phyloP scores from a whole-genome alignment of 2,888 invertebrate genomes.

The Coelinius sp. region DNA sequence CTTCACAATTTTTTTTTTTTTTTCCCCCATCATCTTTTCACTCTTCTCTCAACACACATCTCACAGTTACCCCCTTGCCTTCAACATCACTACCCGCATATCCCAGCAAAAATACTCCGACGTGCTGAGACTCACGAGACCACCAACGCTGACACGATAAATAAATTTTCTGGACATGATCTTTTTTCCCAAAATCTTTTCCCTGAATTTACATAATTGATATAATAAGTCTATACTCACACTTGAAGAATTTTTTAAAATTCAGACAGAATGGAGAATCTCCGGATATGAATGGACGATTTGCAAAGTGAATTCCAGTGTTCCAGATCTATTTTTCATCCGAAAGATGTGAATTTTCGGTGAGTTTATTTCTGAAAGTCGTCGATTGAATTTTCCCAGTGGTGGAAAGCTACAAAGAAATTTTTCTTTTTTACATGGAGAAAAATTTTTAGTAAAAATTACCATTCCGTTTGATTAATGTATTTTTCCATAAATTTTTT shows the following conservation, averaged over 20 bases:
- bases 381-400: not conserved
- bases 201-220: slow-evolving; percentile 57
- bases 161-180: slow-evolving; percentile 59
- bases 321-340: not conserved
- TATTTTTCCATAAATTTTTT: no score
- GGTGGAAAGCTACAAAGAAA: not conserved
- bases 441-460: no score
- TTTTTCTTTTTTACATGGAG: not conserved
- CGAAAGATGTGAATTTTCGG: not conserved
- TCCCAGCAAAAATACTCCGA: slow-evolving; percentile 54
- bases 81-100: not conserved
- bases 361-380: not conserved
- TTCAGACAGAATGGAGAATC: not conserved
- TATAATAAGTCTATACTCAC: slow-evolving; percentile 55
- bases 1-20: not conserved
- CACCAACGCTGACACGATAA: slow-evolving; percentile 47
- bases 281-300: not conserved
- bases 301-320: slow-evolving; percentile 6
- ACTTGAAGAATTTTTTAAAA: slow-evolving; percentile 4
- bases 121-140: slow-evolving; percentile 59
- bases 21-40: not conserved
- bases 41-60: not conserved
- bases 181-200: slow-evolving; percentile 51
- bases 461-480: no score
- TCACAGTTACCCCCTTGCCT: slow-evolving; percentile 10